Percentiles rank a stretch among this genome's conserved stretches.
phyloP scores from a whole-genome alignment of 2,113 vertebrate genomes.

The Saguinus midas region DNA sequence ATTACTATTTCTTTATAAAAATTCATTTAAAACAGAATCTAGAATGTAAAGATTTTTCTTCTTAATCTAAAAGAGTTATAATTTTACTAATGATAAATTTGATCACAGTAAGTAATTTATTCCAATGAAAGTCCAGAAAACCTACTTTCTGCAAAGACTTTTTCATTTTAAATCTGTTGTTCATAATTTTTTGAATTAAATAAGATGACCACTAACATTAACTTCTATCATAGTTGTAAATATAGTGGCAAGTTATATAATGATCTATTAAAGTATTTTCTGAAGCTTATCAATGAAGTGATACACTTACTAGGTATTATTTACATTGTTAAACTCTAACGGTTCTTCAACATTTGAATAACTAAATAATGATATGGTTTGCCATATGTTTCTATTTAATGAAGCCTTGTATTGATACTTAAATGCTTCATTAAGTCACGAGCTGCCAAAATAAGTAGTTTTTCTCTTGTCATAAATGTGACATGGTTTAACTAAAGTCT shows the following conservation, averaged over 20 bases:
- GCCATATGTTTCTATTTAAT: slow-evolving; percentile 80
- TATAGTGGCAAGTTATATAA: slow-evolving; percentile 55
- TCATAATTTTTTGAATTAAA: slow-evolving; percentile 42
- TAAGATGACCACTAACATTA: slow-evolving; percentile 53
- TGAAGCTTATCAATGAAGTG: slow-evolving; percentile 70
- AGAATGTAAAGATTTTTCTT: neutral
- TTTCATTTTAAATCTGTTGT: slow-evolving; percentile 7
- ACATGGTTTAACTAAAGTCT: slow-evolving; percentile 81
- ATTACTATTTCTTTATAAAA: neutral
- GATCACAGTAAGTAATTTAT: neutral
- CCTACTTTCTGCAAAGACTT: neutral
- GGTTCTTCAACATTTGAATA: slow-evolving; percentile 80
- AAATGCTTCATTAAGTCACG: slow-evolving; percentile 81
- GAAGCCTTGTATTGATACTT: slow-evolving; percentile 82
- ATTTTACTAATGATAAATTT: slow-evolving; percentile 9
- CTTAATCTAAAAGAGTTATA: slow-evolving; percentile 16
- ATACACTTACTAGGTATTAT: slow-evolving; percentile 75
- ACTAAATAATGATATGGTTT: slow-evolving; percentile 81
- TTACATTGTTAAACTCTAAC: slow-evolving; percentile 75
- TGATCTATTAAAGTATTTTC: slow-evolving; percentile 77
- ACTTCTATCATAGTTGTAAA: slow-evolving; percentile 57
- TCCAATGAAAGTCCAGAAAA: neutral
- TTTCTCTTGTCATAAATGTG: slow-evolving; percentile 83
- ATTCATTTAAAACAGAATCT: neutral
- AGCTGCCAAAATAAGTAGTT: slow-evolving; percentile 82